Base-by-base conservation (phyloP, 1,140 invertebrate genomes). In the Drosophila elegans region DNA sequence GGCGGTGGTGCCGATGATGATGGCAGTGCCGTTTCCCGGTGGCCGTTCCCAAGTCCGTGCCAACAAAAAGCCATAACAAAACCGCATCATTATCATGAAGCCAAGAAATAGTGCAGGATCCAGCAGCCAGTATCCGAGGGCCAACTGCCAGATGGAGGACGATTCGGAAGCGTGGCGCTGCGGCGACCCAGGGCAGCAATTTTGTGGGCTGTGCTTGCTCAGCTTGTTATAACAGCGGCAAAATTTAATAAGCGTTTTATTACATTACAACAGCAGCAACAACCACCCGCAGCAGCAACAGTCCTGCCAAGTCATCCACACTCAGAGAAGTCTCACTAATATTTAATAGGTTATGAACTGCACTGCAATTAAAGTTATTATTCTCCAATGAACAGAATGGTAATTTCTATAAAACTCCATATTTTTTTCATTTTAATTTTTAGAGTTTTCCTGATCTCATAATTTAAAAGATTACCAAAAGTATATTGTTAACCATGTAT, bases 171-270 rank as follows among this genome's bases (percentile, higher is more conserved):
- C 80, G 79, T 82, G 75, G 57, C 51, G 67, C 56, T 82, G 79
- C 64, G 79, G 79, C 74, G 54, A 74, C 68, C 74, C 74, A 48
- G 68, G 73, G 51, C 79, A 82, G 79, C 79, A 82, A 82, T 82
- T 82, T 78, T 82, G 79, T 82, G 79, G 79, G 57, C 69, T 56
- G 44, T 68, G 42, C 74, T 67, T 67, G 68, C 68, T 55, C 56
- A 60, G 67, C 79, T 74, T 78, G 79, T 78, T 77, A 82, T 82
- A 78, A 67, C 74, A 45, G 54, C 66, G 36, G 71, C 71, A 76
- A 81, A 81, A 82, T 81, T 81, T 81, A 81, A 81, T 81, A 81
- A 81, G 79, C 79, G 79, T 81, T 81, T 81, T 82, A 81, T 81
- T 82, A 78, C 82, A 81, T 81, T 81, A 82, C 61, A 82, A 60